Base-by-base conservation (phyloP, 1,140 invertebrate species). In the Drosophila bipectinata region DNA sequence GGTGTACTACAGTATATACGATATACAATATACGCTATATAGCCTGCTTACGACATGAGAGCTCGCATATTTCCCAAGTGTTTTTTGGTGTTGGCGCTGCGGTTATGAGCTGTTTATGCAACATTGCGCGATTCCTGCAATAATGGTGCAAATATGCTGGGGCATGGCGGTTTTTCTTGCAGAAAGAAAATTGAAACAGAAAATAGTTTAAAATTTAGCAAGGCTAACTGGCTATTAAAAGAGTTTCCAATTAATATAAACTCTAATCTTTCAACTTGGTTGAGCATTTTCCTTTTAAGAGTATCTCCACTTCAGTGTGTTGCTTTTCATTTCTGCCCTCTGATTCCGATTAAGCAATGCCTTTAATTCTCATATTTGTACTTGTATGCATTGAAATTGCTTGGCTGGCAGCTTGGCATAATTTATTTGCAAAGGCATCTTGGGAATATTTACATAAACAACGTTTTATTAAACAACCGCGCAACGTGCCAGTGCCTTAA, bases 61-160 rank as follows among this genome's bases (percentile, higher is more conserved):
- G 57, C 68, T n/a, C 30, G 45, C 34, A 62, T 55, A 66, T 75
- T 66, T 66, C 72, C 60, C 72, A 66, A 74, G 72, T 75, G 71
- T 66, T 74, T 63, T 66, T 66, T 53, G 28, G 48, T 74, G 71
- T 58, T 69, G 67, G 9, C 32, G 15, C 53, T 75, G 72, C 60
- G 72, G 72, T 74, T 75, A 75, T 75, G 60, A 75, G 72, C 60
- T 74, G 71, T 57, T 74, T 75, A 75, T 75, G 72, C 71, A 75
- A 75, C 34, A 64, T 75, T 74, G 55, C 67, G 67, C 68, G 67
- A 72, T 60, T 72, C 15, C 44, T 18, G 15, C 30, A 32, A 14
- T 10, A 14, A 72, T 72, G 52, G 28, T 21, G 21, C 44, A 26
- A 52, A 34, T 34, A 21, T 39, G 34, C 26, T 53, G 34, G 15